Percentiles rank a stretch among this genome's conserved stretches.
phyloP scores from a whole-genome alignment of 2,888 invertebrate genomes.

The Drosophila meridiana region DNA sequence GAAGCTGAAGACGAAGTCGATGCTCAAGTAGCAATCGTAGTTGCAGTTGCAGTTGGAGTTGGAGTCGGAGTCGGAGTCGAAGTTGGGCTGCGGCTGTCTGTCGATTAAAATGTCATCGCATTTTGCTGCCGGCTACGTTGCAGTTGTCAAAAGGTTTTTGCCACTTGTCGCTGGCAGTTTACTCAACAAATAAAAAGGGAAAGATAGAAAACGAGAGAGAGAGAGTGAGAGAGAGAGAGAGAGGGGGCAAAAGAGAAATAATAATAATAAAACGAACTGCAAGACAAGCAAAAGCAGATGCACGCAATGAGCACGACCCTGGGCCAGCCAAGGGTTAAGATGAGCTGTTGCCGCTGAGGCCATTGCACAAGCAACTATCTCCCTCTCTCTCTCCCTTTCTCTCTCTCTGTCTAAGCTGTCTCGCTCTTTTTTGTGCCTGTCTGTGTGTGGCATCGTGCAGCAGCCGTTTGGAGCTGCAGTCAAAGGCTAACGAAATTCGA shows the following conservation, averaged over 20 bases:
- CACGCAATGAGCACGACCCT: constrained; percentile 36
- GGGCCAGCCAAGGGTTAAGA: constrained; percentile 54
- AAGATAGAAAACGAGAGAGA: neutral
- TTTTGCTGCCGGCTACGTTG: constrained; percentile 71
- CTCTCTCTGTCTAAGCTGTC: neutral
- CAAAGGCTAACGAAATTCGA: constrained; percentile 56
- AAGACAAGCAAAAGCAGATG: constrained; percentile 20
- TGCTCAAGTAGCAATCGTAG: constrained; percentile 8
- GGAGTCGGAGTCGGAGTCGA: constrained; percentile 3
- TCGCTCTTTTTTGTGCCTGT: constrained; percentile 20
- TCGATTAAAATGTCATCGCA: constrained; percentile 80
- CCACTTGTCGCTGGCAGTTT: constrained; percentile 50
- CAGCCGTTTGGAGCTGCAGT: constrained; percentile 30
- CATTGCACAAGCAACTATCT: constrained; percentile 8
- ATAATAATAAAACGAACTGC: constrained; percentile 19
- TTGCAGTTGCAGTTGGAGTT: constrained; percentile 8
- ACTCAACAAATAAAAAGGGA: constrained; percentile 9
- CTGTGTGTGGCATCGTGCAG: constrained; percentile 35
- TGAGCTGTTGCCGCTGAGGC: constrained; percentile 37
- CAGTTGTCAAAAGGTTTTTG: constrained; percentile 65
- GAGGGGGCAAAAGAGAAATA: constrained; percentile 13
- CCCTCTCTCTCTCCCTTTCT: neutral
- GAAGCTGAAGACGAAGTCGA: constrained; percentile 1
- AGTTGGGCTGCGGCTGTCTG: constrained; percentile 40
- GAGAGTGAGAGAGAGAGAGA: neutral